Evolutionary conservation across 2,113 vertebrate species (phyloP).

Genomic region (Thalassoma bifasciatum): DNA sequence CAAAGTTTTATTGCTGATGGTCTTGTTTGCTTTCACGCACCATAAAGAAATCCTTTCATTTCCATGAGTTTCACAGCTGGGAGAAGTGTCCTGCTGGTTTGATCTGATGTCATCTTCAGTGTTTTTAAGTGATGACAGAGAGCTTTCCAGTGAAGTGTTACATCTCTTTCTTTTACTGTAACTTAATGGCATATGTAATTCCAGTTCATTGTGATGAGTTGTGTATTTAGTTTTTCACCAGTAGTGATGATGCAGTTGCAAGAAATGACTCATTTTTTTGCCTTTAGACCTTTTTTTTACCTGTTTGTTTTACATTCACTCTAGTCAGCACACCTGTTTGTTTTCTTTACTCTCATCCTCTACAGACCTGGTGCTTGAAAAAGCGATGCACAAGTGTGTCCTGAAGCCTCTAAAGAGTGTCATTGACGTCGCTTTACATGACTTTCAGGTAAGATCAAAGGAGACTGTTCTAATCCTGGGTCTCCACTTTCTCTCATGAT

Average conservation of each 20-base stretch:
- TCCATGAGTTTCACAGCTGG: too few species aligned
- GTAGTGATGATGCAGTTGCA: background rate
- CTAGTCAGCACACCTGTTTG: background rate
- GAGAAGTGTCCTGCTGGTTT: too few species aligned
- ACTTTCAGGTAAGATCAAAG: conserved; percentile 81
- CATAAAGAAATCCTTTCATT: too few species aligned
- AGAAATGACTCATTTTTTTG: background rate
- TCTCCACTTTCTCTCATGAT: background rate
- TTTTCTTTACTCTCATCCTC: conserved; percentile 44
- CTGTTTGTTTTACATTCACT: background rate
- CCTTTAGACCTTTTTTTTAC: too few species aligned
- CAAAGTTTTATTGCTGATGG: too few species aligned
- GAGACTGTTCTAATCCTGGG: background rate
- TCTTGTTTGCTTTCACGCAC: too few species aligned
- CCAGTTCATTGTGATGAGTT: background rate
- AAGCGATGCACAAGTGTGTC: conserved; percentile 96
- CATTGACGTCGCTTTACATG: conserved; percentile 87
- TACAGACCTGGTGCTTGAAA: conserved; percentile 93
- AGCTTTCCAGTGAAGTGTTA: too few species aligned
- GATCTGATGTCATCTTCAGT: too few species aligned
- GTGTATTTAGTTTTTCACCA: background rate
- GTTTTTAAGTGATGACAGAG: too few species aligned
- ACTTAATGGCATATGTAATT: background rate
- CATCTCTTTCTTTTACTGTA: background rate
- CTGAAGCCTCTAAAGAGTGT: conserved; percentile 91